phyloP scores from a whole-genome alignment of 2,888 invertebrate species.

The Conops quadrifasciatus region DNA sequence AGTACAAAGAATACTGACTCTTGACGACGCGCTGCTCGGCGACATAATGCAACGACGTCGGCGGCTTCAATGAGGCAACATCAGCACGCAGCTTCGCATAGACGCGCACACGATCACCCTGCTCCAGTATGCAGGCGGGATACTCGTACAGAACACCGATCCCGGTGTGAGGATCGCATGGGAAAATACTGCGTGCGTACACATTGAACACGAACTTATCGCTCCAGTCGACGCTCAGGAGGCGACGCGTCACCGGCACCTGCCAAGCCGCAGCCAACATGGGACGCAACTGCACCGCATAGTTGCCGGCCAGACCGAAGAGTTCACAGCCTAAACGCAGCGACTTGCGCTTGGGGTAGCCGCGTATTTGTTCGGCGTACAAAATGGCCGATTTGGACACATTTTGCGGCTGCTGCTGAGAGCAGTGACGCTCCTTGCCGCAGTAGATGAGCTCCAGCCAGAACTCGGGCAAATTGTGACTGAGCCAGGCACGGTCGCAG shows the following conservation, averaged over 20 bases:
- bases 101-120: constrained; percentile 80
- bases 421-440: constrained; percentile 78
- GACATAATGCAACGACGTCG: constrained; percentile 71
- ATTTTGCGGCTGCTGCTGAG: constrained; percentile 67
- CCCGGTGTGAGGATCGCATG: constrained; percentile 78
- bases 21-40: constrained; percentile 73
- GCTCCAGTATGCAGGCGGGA: constrained; percentile 80
- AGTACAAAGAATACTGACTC: constrained; percentile 79
- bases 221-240: constrained; percentile 77
- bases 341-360: constrained; percentile 74
- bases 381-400: constrained; percentile 71
- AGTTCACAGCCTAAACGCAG: constrained; percentile 79
- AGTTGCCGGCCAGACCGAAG: constrained; percentile 85
- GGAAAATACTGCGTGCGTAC: constrained; percentile 83
- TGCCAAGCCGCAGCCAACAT: constrained; percentile 55
- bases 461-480: constrained; percentile 71
- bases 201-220: constrained; percentile 86
- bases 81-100: constrained; percentile 78
- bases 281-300: constrained; percentile 77
- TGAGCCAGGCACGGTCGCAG: constrained; percentile 67
- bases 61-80: constrained; percentile 74
- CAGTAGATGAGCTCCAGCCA: constrained; percentile 84
- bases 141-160: constrained; percentile 84
- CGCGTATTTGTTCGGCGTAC: constrained; percentile 80
- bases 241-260: constrained; percentile 55